Evolutionary conservation across 2,113 vertebrate species (phyloP), one percentile per base, ranked within the genome.

Genomic region (Eurystomus gularis): DNA sequence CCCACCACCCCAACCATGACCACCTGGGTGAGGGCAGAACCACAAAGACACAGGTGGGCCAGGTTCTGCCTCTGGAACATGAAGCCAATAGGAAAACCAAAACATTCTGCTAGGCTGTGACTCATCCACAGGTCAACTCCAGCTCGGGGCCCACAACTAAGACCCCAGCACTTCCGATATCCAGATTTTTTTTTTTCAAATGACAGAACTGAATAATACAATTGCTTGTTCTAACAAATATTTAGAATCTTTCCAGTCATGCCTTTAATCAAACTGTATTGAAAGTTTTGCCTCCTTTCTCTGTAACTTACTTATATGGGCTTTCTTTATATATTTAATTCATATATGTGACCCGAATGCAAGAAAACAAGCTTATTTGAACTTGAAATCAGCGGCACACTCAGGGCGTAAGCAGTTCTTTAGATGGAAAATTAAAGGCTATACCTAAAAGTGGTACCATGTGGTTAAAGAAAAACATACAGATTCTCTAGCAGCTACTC

Each of bases 121-220:
- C n/a, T n/a, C n/a, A n/a, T n/a, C n/a, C n/a, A n/a, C n/a, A n/a
- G n/a, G n/a, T n/a, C n/a, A n/a, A n/a, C n/a, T n/a, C n/a, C n/a
- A n/a, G n/a, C n/a, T n/a, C n/a, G n/a, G n/a, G n/a, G n/a, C n/a
- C n/a, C n/a, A n/a, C n/a, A n/a, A n/a, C n/a, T n/a, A n/a, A n/a
- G n/a, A n/a, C n/a, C n/a, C n/a, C n/a, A n/a, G n/a, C n/a, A n/a
- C n/a, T n/a, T n/a, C n/a, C n/a, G n/a, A n/a, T n/a, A n/a, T n/a
- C n/a, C n/a, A n/a, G n/a, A n/a, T 33, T 46, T 44, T 65, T 65
- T 69, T 48, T 83, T 62, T 85, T 44, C 37, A 84, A 93, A 75
- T 68, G 26, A 87, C 52, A 89, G 60, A 87, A 82, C 5, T 82
- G 65, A 69, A 92, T 94, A 91, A 84, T 33, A n/a, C 13, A 91